Evolutionary conservation across 2,888 invertebrate genomes (phyloP), one percentile per base, ranked within the genome.

Genomic region (Euzetes globulus): DNA sequence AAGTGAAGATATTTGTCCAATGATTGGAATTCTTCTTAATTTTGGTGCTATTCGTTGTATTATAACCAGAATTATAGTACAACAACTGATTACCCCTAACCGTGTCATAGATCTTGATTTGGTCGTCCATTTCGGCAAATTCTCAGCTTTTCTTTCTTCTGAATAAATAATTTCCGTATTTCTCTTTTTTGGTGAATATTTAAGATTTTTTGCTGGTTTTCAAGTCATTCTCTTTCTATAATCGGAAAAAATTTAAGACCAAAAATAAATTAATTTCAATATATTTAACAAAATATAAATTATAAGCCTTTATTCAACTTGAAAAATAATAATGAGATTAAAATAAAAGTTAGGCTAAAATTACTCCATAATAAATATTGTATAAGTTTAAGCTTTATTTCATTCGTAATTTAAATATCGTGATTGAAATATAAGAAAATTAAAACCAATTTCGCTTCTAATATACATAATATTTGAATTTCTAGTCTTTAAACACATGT

Each of bases 1-100:
- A 68, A 5, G 68, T 68, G 45, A 68, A 68, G 3, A 68, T 68
- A 68, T 68, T 68, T 17, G 41, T 68, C 68, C 68, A 68, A 13
- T 68, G 41, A 7, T 29, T 63, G 1, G 68, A 68, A 33, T 33
- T 33, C 68, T 68, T 68, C 33, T 68, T 68, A 7, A 68, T n/a
- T 68, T 45, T 68, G 9, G 68, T 11, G 22, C 68, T 37, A 22
- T 68, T 68, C 13, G 68, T 68, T n/a, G 68, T 68, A 22, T 68
- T 68, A 22, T 22, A 68, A 19, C 68, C 33, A 9, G 65, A 33
- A 29, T 68, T 68, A 25, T 68, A 68, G 22, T 68, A 68, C 2
- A 65, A 37, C 9, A 11, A 45, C 25, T 68, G 41, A 22, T 68
- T 68, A 22, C 22, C 63, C 22, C 68, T n/a, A 37, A 68, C 45